Conservation (phyloP, 2,113 vertebrate genomes). For the chimpanzee (Pan troglodytes) region NHGRI_mPanTro3-v2.1_pri NC_072408.2:83782501-83783000, state of each 20-base stretch:
- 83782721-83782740: not conserved
- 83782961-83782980: conserved; percentile 3
- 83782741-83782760: not conserved
- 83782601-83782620: not conserved
- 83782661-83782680: not conserved
- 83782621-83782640: not conserved
- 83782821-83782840: not conserved
- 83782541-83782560: not conserved
- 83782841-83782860: not conserved
- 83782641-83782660: not conserved
- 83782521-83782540: not conserved
- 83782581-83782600: not conserved
- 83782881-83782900: not conserved
- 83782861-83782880: not conserved
- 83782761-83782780: not conserved
- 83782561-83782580: too few species aligned
- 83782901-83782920: not conserved
- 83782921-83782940: not conserved
- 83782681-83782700: not conserved
- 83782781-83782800: not conserved
- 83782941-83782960: not conserved
- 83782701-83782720: not conserved
- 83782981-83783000: not conserved
- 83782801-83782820: not conserved
- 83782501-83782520: not conserved